phyloP scores from a whole-genome alignment of 2,888 invertebrate genomes.

The Pyrrhia umbra region DNA sequence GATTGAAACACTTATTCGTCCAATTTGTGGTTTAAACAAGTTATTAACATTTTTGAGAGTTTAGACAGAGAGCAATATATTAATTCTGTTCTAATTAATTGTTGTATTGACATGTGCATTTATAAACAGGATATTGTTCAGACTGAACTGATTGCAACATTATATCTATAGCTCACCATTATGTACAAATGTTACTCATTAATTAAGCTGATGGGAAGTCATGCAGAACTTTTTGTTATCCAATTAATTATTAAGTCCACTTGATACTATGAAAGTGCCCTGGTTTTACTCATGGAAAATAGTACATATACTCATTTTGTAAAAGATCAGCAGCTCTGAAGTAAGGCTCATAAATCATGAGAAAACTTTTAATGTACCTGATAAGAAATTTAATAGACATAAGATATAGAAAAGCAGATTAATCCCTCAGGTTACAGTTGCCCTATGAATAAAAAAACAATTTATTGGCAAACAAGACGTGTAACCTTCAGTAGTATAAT shows the following conservation, averaged over 20 bases:
- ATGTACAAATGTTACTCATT: slow-evolving; percentile 1
- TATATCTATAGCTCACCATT: not conserved
- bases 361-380: too few species aligned
- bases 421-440: too few species aligned
- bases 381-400: too few species aligned
- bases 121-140: not conserved
- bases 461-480: too few species aligned
- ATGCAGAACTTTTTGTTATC: slow-evolving; percentile 39
- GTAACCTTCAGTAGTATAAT: too few species aligned
- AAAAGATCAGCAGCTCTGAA: too few species aligned
- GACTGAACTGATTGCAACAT: slow-evolving; percentile 16
- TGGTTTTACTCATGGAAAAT: slow-evolving; percentile 10
- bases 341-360: too few species aligned
- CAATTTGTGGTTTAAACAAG: too few species aligned
- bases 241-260: slow-evolving; percentile 27
- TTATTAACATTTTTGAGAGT: not conserved
- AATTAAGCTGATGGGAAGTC: slow-evolving; percentile 8
- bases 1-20: too few species aligned
- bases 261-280: slow-evolving; percentile 12
- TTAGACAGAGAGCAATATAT: not conserved
- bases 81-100: not conserved
- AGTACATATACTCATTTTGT: too few species aligned
- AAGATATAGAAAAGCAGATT: too few species aligned
- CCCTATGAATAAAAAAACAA: too few species aligned
- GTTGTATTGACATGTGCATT: not conserved